Evolutionary conservation across 2,113 vertebrate genomes (phyloP).

Genomic region (Pterocles orientalis): DNA sequence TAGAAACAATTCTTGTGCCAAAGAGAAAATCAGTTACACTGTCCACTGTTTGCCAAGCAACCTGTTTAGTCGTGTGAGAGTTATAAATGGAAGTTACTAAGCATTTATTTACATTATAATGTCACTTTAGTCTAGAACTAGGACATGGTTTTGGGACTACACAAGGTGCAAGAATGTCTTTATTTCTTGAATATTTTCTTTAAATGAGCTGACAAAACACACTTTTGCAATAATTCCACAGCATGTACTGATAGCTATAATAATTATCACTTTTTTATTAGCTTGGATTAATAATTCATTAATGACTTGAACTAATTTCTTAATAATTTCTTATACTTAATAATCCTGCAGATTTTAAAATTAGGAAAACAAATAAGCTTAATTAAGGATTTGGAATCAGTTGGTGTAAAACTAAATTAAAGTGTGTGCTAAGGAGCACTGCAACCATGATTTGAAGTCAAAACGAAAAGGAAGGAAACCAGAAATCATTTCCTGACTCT

Average conservation of each 20-base stretch:
- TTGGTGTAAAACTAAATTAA: not conserved
- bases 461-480: not conserved
- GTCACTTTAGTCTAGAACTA: not conserved
- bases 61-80: not conserved
- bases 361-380: not conserved
- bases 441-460: not conserved
- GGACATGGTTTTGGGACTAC: not conserved
- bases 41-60: not conserved
- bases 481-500: not conserved
- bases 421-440: not conserved
- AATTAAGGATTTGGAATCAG: not conserved
- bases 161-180: not conserved
- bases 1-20: not conserved
- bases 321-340: not conserved
- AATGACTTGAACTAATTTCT: not conserved
- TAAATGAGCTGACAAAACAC: not conserved
- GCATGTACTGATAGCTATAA: not conserved
- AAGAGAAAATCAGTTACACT: not conserved
- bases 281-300: slow-evolving; percentile 31
- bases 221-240: not conserved
- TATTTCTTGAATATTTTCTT: not conserved
- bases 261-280: not conserved
- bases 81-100: not conserved
- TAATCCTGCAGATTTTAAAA: not conserved
- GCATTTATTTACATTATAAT: not conserved